Evolutionary conservation across 2,797 vertebrate genomes (phyloP).

Genomic region (Mallotus villosus): DNA sequence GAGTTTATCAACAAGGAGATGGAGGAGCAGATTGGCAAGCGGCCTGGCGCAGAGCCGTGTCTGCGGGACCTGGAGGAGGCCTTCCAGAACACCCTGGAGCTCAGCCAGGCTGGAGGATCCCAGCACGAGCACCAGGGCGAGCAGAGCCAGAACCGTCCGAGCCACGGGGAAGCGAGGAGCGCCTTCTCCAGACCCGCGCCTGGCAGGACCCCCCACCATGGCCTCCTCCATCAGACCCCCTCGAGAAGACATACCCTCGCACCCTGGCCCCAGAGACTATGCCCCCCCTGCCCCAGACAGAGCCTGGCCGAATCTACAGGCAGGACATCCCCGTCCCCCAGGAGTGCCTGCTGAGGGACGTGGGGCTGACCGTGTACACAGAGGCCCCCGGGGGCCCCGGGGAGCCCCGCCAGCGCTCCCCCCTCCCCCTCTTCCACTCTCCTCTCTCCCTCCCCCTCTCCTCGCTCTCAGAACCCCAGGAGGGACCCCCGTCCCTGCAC

Average conservation of each 20-base stretch:
- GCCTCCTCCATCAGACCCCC: constrained; percentile 16
- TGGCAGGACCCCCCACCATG: constrained; percentile 41
- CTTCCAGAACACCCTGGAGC: constrained; percentile 53
- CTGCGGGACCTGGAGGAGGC: constrained; percentile 57
- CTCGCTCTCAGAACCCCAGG: constrained; percentile 59
- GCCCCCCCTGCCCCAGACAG: constrained; percentile 44
- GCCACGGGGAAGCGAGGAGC: constrained; percentile 53
- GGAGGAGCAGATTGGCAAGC: constrained; percentile 81
- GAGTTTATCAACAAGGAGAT: constrained; percentile 97
- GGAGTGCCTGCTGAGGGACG: constrained; percentile 76
- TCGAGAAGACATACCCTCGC: constrained; percentile 40
- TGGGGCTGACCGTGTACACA: constrained; percentile 78
- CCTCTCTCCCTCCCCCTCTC: constrained; percentile 65
- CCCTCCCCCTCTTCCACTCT: constrained; percentile 27
- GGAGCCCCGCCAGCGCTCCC: constrained; percentile 59
- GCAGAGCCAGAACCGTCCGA: constrained; percentile 58
- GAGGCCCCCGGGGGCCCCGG: constrained; percentile 69
- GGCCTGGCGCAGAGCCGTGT: constrained; percentile 65
- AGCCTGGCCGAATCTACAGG: constrained; percentile 50
- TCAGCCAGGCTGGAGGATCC: constrained; percentile 43
- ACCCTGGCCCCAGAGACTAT: constrained; percentile 38
- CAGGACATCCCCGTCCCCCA: constrained; percentile 78
- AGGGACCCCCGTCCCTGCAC: constrained; percentile 52
- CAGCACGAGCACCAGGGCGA: constrained; percentile 59
- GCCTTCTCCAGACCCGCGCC: constrained; percentile 55